Base-by-base conservation (phyloP, 2,888 invertebrate genomes). In the Phyto melanocephala region DNA sequence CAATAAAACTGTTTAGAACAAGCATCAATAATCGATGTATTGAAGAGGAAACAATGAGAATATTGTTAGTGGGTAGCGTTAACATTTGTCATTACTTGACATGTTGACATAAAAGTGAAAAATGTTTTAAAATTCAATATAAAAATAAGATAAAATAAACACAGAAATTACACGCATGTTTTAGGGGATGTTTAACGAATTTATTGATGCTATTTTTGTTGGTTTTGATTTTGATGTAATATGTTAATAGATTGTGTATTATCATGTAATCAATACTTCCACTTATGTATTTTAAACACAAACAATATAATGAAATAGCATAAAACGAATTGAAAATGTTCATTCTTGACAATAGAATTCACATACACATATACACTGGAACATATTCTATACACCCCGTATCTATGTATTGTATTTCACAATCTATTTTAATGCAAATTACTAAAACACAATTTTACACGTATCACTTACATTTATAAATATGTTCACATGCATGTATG, bases 71-170 rank as follows among this genome's bases (percentile, higher is more conserved):
- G 40, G 40, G 40, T 24, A 40, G 4, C 7, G n/a, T 0, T 20
- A 20, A 35, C 24, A n/a, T 13, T 24, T 63, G 11, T 24, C 45
- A 17, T 47, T 28, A 15, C 17, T 33, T 45, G 63, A 63, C 45
- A 63, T n/a, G 45, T 63, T 63, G 45, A 47, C 45, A 47, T 33
- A n/a, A 63, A 17, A 17, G 28, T 45, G 28, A 47, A 63, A 47
- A 47, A 47, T 45, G 45, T 47, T 63, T 33, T 28, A 17, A 33
- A 63, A 28, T 63, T 63, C 45, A 10, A 47, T 17, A 63, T 11
- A 62, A 28, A 62, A 3, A 60, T 7, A 0, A 24, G 11, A 28
- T 5, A 24, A 7, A 52, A 24, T 15, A 47, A 17, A 8, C 17
- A 47, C n/a, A 33, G 2, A 24, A 28, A 47, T 47, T 47, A 17